Base-by-base conservation (phyloP, 2,797 vertebrate genomes). In the Malacoctenus gilli region DNA sequence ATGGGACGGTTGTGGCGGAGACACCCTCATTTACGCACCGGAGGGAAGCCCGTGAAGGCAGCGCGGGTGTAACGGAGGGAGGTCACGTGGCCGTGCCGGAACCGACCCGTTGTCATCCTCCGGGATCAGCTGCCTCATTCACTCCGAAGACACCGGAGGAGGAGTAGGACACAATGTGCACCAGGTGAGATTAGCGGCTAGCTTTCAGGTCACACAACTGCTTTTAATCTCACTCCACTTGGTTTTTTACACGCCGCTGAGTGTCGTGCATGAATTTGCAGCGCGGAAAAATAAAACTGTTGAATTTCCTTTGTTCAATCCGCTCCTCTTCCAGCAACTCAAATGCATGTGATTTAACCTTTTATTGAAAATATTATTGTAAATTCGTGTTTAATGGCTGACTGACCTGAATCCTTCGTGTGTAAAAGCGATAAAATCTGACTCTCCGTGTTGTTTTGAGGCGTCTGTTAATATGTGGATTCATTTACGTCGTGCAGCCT, bases 81-180 rank as follows among this genome's bases (percentile, higher is more conserved):
- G 48, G 23, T 8, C 0, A 1, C 37, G 25, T 21, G 1, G 6
- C 0, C 9, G 20, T 4, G 13, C 67, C 51, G 13, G 16, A 59
- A 0, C n/a, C n/a, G 1, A 18, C 3, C 1, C 23, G 14, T 0
- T n/a, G n/a, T n/a, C n/a, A n/a, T n/a, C n/a, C 6, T 2, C 28
- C 14, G 2, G 1, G 10, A 0, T 44, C 37, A 11, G 49, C 25
- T 31, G 54, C 5, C 19, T 43, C 46, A 57, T 72, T 80, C 53
- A 3, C 7, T 4, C 18, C 2, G 18, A 69, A 61, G 58, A 43
- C 57, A 5, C 13, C 23, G 19, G 35, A 25, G 19, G 35, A 30
- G 53, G 1, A 55, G 8, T 12, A 67, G 4, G 15, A 52, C 1
- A 1, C 13, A 30, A 89, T 89, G 87, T 85, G 86, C 40, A 85